Evolutionary conservation across 2,113 vertebrate genomes (phyloP), one percentile per base, ranked within the genome.

Genomic region (Micromys minutus): DNA sequence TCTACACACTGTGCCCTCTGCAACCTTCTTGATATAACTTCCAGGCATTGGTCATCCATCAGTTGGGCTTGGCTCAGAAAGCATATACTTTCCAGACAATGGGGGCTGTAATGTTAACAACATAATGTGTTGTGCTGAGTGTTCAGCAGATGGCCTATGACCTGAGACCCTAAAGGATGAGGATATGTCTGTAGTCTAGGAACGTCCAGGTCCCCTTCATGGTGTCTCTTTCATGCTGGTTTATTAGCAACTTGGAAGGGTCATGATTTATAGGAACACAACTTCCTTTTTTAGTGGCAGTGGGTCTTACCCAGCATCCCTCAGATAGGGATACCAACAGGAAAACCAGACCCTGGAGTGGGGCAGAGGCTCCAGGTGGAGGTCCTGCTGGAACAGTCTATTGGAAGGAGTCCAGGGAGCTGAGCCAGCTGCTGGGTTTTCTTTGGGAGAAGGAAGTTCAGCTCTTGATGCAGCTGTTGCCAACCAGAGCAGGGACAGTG

Each of bases 391-490:
- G 90, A 52, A 76, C 77, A 87, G 89, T 29, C 34, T 79, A 16
- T 26, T 92, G 93, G 93, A 93, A 72, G 45, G 77, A 87, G 74
- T 94, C 79, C 91, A 97, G 71, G 79, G 57, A 1, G 1, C 59
- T 95, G 93, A 91, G 55, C 87, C 94, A 92, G 75, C 34, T 69
- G 71, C 75, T 29, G 67, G 90, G 71, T 94, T 98, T 97, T 96
- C 94, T 96, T 97, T 98, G 96, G 97, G 96, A 96, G 59, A 96
- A 96, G 79, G 69, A 92, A 13, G 34, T 67, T 47, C 59, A 93
- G 36, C 16, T 95, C 75, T 95, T 77, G 47, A 45, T n/a, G 69
- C 47, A 71, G 87, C 72, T 85, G 52, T 81, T 96, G 91, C 96
- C 93, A 90, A 93, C 86, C 71, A 83, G 93, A 88, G 71, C 26